Evolutionary conservation across 2,797 vertebrate species (phyloP), one percentile per base, ranked within the genome.

Genomic region (Cirrhinus mrigala): DNA sequence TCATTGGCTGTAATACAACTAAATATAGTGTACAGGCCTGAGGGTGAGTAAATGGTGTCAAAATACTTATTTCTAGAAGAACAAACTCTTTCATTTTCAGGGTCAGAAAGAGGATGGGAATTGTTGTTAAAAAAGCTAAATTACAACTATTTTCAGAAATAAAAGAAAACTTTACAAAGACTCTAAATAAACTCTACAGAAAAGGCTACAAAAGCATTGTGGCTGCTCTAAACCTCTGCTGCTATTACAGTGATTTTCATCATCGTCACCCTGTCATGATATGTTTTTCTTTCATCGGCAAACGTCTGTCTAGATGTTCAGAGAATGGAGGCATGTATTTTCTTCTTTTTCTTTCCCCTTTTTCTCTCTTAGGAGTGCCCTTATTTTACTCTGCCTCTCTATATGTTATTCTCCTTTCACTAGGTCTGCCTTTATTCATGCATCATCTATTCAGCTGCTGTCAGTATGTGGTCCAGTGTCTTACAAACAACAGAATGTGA

Each of bases 351-450:
- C 22, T 15, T 11, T 40, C 33, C 18, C 33, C 66, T 70, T 15
- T 54, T 20, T 54, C 18, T 33, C 5, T 75, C 48, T n/a, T 11
- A 22, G 12, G 27, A 54, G 73, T 29, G 14, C 18, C 18, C 27
- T 54, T 33, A 54, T 29, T 3, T 54, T 54, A 37, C 73, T 75
- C 18, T 14, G 29, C 22, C 54, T 29, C 50, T 12, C 16, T 20
- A 33, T 33, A 54, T 22, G 27, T n/a, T 56, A 18, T 66, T 66
- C 62, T 18, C 15, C 62, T 58, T 56, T 76, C 20, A 37, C 52
- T 56, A n/a, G 9, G 73, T 54, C 73, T 7, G 74, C 22, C 52
- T 76, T 76, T 76, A 76, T 40, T 40, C 29, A 14, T 37, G 52
- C 74, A n/a, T 56, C 54, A n/a, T 60, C 37, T n/a, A 40, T 60